These are phyloP conservation scores for Pseudonaja textilis DNA, from an alignment of 2,113 vertebrate genomes.

Conservation along the genomic window DNA sequence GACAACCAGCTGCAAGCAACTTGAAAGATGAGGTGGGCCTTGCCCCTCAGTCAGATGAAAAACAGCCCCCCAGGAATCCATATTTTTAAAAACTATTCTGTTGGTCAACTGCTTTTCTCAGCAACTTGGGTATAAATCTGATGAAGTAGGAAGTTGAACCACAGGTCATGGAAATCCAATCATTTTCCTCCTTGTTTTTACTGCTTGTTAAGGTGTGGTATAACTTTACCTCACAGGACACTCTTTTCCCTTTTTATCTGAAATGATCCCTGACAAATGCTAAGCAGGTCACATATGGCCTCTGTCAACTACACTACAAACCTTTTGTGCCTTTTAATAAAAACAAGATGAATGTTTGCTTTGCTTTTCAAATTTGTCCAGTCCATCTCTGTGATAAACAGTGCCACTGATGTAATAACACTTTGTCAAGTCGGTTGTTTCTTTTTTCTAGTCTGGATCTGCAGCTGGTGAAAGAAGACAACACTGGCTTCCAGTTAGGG, in stretches of 20 bases:
- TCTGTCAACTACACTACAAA: constrained; percentile 63
- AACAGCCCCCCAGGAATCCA: constrained; percentile 7
- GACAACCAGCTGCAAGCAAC: constrained; percentile 15
- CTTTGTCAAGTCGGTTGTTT: constrained; percentile 18
- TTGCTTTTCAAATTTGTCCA: constrained; percentile 52
- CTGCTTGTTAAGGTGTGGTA: constrained; percentile 65
- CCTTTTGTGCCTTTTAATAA: constrained; percentile 64
- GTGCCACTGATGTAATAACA: constrained; percentile 50
- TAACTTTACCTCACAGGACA: constrained; percentile 63
- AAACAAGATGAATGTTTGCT: constrained; percentile 62
- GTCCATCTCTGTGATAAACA: constrained; percentile 59
- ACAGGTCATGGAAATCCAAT: constrained; percentile 64
- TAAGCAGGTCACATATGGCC: constrained; percentile 67
- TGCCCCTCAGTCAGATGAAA: constrained; percentile 15
- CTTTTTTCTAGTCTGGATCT: constrained; percentile 21
- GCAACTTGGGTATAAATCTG: constrained; percentile 40
- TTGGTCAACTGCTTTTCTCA: constrained; percentile 39
- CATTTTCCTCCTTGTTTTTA: constrained; percentile 32
- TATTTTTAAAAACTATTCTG: constrained; percentile 14
- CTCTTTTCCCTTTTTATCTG: constrained; percentile 60
- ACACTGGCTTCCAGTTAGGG: not conserved
- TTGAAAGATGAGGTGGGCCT: constrained; percentile 19
- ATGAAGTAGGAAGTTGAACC: constrained; percentile 59
- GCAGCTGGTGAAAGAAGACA: not conserved
- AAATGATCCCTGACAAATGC: constrained; percentile 40